Percentiles rank a stretch among this genome's conserved stretches.
These are phyloP conservation scores for Dissostichus mawsoni DNA, from an alignment of 2,113 vertebrate genomes.

Conservation along the genomic window DNA sequence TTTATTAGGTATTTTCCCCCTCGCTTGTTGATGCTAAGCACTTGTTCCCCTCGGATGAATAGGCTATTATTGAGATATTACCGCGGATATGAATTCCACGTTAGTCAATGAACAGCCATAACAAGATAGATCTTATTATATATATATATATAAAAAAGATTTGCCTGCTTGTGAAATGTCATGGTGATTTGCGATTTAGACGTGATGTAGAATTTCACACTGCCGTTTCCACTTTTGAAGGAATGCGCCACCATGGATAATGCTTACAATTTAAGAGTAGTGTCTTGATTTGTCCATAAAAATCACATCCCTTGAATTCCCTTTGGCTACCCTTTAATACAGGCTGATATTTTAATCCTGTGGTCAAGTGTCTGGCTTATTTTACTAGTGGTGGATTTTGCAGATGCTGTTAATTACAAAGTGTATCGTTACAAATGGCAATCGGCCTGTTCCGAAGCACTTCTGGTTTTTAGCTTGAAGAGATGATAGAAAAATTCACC, in stretches of 20 bases:
- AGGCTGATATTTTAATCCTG: slow-evolving; percentile 26
- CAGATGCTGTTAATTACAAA: slow-evolving; percentile 17
- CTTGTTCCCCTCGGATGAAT: slow-evolving; percentile 74
- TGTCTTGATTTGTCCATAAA: slow-evolving; percentile 48
- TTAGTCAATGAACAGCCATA: slow-evolving; percentile 75
- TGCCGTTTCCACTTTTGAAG: slow-evolving; percentile 61
- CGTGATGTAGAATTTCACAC: slow-evolving; percentile 81
- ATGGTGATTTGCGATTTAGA: slow-evolving; percentile 78
- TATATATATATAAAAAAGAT: slow-evolving; percentile 28
- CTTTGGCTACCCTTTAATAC: slow-evolving; percentile 1
- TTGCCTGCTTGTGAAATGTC: slow-evolving; percentile 76
- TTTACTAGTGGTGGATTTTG: slow-evolving; percentile 35
- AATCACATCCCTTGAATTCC: slow-evolving; percentile 30
- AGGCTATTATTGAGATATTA: slow-evolving; percentile 79
- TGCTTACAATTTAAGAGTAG: slow-evolving; percentile 58
- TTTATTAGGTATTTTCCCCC: slow-evolving; percentile 65
- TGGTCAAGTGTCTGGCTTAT: slow-evolving; percentile 33
- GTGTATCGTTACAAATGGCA: neutral
- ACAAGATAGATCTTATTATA: slow-evolving; percentile 66
- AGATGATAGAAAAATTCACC: neutral
- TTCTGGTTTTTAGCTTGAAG: neutral
- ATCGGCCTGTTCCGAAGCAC: neutral
- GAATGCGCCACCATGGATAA: slow-evolving; percentile 66
- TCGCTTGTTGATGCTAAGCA: slow-evolving; percentile 66
- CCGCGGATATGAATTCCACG: slow-evolving; percentile 72